Evolutionary conservation across 2,888 invertebrate species (phyloP), one percentile per base, ranked within the genome.

Genomic region (Meandrusa payeni): DNA sequence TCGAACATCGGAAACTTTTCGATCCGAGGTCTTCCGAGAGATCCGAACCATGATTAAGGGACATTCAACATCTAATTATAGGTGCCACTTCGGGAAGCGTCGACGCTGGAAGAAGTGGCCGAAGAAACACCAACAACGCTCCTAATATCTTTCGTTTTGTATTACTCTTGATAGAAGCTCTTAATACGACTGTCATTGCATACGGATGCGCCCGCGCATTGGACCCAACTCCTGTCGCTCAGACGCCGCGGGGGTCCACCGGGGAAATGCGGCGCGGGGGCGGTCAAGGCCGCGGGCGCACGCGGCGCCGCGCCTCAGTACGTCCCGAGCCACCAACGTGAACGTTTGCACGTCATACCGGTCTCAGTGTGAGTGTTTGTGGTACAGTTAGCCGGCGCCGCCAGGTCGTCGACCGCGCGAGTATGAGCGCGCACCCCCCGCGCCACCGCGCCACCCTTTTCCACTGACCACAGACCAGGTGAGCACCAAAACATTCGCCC

Each of bases 391-490:
- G 46, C 55, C 59, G 54, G 51, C 49, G 61, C 54, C 52, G 54
- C 52, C 64, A 63, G 82, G 80, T 80, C 81, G 76, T 61, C 78
- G 80, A 82, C 82, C 82, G 80, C 73, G 69, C 76, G 75, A 75
- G 68, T 69, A 80, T 82, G 80, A 74, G 65, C 70, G 65, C 70
- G 66, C 72, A 70, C 52, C 57, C 61, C 61, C 58, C 61, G 53
- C 62, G 52, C 62, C 55, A n/a, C 28, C 42, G 29, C 63, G 54
- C 62, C 58, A 55, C 54, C 47, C 47, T 56, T 54, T 57, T 54
- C 51, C 47, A 55, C 43, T 33, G 36, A 54, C 61, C 51, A 54
- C 47, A 31, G 32, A 57, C 64, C 64, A 77, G 78, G 80, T 78
- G 66, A 77, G 77, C 61, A 47, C 52, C 56, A 50, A 13, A 39